phyloP scores from a whole-genome alignment of 2,113 vertebrate genomes.

The Telmatochromis sp. region DNA sequence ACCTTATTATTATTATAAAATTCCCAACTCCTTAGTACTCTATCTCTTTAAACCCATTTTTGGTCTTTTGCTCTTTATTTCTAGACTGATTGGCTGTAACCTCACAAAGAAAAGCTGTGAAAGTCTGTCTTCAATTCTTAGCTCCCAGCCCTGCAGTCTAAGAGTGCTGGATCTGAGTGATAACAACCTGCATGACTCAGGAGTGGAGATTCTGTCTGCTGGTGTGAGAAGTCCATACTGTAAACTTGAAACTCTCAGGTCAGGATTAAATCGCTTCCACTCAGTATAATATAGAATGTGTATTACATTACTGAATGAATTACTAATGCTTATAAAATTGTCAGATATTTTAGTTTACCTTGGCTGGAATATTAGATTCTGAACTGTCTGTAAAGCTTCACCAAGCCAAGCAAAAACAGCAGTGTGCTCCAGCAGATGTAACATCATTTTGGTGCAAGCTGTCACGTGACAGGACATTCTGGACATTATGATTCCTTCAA shows the following conservation, averaged over 20 bases:
- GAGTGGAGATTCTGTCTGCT: accelerated
- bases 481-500: not conserved
- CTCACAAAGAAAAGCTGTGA: not conserved
- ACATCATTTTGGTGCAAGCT: accelerated
- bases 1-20: accelerated
- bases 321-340: not conserved
- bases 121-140: not conserved
- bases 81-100: not conserved
- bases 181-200: not conserved
- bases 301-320: accelerated
- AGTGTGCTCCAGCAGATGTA: not conserved
- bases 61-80: not conserved
- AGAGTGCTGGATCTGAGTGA: not conserved
- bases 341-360: accelerated
- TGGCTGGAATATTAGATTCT: accelerated
- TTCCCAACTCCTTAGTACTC: accelerated
- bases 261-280: accelerated
- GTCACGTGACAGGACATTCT: accelerated
- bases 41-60: not conserved
- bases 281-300: accelerated
- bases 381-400: not conserved
- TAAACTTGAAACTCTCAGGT: not conserved
- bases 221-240: not conserved
- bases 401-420: accelerated
- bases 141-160: not conserved